A percentile compares a stretch with the other conserved stretches of the same genome.
Evolutionary conservation across 2,113 vertebrate species (phyloP).

Genomic region (Psammodynastes pulverulentus): DNA sequence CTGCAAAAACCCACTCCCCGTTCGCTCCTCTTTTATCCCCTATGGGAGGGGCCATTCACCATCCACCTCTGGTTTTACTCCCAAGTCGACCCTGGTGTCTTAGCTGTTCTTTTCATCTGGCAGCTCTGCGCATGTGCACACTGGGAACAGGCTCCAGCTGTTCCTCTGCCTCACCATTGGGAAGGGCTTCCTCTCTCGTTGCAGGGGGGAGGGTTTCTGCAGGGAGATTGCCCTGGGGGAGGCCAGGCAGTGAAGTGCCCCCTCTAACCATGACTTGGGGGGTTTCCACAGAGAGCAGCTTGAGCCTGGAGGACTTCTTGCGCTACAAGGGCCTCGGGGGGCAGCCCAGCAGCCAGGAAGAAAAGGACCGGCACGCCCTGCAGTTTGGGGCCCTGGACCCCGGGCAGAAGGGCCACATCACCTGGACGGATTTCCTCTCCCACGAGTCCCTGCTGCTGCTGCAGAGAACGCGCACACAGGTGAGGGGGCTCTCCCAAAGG

Average conservation of each 20-base stretch:
- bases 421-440: constrained; percentile 93
- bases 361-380: constrained; percentile 81
- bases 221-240: background rate
- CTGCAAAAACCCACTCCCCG: too few species aligned
- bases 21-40: too few species aligned
- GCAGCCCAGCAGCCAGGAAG: constrained; percentile 78
- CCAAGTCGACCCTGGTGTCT: too few species aligned
- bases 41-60: too few species aligned
- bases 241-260: background rate
- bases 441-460: constrained; percentile 87
- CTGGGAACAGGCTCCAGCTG: too few species aligned
- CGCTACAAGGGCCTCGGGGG: constrained; percentile 90
- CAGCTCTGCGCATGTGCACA: too few species aligned
- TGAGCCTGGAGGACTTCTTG: constrained; percentile 89
- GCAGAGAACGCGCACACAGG: constrained; percentile 86
- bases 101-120: too few species aligned
- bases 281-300: constrained; percentile 76
- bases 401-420: constrained; percentile 83
- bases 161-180: too few species aligned
- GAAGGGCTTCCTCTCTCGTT: background rate
- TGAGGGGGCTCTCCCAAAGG: constrained; percentile 37
- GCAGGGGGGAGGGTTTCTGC: background rate
- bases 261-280: background rate
- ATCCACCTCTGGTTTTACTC: too few species aligned
- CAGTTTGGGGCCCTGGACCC: constrained; percentile 90